phyloP scores from a whole-genome alignment of 2,797 vertebrate genomes.

The Sebastiscus tertius region DNA sequence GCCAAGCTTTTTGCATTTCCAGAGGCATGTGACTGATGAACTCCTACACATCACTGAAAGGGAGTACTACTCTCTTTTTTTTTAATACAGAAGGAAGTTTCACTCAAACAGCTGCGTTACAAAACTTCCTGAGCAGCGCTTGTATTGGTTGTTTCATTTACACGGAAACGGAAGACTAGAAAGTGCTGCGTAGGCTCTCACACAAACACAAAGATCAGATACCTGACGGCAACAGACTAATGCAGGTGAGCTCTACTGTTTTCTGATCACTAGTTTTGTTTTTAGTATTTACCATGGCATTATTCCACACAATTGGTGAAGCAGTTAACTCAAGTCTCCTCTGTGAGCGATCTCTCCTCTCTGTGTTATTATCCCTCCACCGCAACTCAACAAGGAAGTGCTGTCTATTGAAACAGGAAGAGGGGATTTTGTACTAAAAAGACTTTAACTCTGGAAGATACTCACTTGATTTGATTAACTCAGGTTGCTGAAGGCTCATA shows the following conservation, averaged over 20 bases:
- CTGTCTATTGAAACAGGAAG: neutral
- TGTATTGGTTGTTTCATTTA: neutral
- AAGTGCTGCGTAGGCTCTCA: neutral
- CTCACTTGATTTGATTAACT: neutral
- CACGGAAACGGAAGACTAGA: neutral
- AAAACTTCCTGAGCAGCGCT: neutral
- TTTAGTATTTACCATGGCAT: neutral
- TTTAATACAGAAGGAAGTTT: neutral
- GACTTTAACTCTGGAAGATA: neutral
- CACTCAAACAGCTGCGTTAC: neutral
- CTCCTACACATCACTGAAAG: neutral
- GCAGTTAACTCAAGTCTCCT: neutral
- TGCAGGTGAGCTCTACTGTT: constrained; percentile 27
- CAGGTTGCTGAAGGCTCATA: neutral
- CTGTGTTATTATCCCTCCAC: neutral
- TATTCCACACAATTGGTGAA: neutral
- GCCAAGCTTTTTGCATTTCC: neutral
- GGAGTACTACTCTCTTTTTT: neutral
- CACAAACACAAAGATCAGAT: neutral
- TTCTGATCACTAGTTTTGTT: neutral
- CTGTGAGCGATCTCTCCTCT: neutral
- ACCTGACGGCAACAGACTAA: too few relatives aligned
- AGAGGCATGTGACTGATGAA: neutral
- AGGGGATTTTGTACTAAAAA: neutral
- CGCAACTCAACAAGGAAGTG: neutral